Evolutionary conservation across 2,888 invertebrate species (phyloP), one percentile per base, ranked within the genome.

Genomic region (Amaurobius ferox): DNA sequence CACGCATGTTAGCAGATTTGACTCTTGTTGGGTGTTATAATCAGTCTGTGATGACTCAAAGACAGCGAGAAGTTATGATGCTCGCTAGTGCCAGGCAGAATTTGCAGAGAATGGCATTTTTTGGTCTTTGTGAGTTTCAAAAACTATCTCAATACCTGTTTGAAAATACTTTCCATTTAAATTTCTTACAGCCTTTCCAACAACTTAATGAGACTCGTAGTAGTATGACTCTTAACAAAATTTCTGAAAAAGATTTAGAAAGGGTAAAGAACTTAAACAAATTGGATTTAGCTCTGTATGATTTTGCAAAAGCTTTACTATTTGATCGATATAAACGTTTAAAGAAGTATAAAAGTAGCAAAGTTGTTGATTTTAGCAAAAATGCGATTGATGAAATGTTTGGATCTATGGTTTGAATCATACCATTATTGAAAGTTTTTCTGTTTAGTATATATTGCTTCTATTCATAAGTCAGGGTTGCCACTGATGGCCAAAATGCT

Each of bases 11-110:
- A 90, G 97, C 99, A 19, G 98, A 99, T 93, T 93, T 99, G 89
- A 96, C 96, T 80, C 93, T 98, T 72, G 95, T 99, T 40, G 97
- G 97, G 79, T 99, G 99, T 92, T 99, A 99, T 92, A 97, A 98
- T 89, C 71, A 88, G 16, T 83, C 89, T 11, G 44, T 85, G 0
- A 89, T 96, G 93, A 94, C 95, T 66, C 48, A 87, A 39, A 92
- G 93, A 13, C 96, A 97, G 90, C 93, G 96, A 61, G 96, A 97
- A 90, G 93, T 95, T 71, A 95, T 98, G 70, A 95, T 99, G 94
- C 93, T 99, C 88, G 96, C 96, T 44, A 98, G 98, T 90, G 99
- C 99, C 76, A 98, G 98, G 92, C 94, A 95, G 89, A 99, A 99
- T 92, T 93, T 99, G 79, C 95, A 96, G 88, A 95, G 95, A 70